A percentile compares a stretch with the other conserved stretches of the same genome.
These are phyloP conservation scores for Phoebastria nigripes DNA, from an alignment of 2,797 vertebrate genomes.

Conservation along the genomic window DNA sequence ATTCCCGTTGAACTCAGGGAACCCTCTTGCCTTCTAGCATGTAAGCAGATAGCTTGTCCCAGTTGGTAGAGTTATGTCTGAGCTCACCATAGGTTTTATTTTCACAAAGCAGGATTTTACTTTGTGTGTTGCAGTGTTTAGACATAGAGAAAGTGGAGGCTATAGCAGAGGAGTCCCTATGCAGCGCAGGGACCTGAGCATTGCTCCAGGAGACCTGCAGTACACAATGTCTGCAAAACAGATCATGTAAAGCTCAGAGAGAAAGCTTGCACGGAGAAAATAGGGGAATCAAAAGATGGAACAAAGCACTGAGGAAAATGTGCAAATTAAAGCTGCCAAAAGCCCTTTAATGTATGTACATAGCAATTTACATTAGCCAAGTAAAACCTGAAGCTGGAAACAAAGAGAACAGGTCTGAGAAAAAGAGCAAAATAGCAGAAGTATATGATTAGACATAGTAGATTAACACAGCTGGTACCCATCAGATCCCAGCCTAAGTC, in stretches of 20 bases:
- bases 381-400: background rate
- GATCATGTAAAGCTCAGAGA: background rate
- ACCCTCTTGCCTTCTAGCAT: background rate
- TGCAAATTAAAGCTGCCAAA: background rate
- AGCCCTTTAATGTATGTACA: background rate
- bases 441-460: background rate
- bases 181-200: background rate
- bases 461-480: background rate
- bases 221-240: background rate
- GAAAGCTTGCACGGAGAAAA: background rate
- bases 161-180: background rate
- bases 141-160: background rate
- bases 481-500: background rate
- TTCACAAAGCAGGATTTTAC: background rate
- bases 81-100: background rate
- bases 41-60: background rate
- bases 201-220: background rate
- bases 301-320: background rate
- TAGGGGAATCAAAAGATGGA: background rate
- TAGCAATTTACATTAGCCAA: background rate
- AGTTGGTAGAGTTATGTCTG: background rate
- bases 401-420: background rate
- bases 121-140: background rate
- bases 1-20: background rate
- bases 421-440: background rate